phyloP scores from a whole-genome alignment of 2,797 vertebrate genomes.

The Gallinago nigripennis region DNA sequence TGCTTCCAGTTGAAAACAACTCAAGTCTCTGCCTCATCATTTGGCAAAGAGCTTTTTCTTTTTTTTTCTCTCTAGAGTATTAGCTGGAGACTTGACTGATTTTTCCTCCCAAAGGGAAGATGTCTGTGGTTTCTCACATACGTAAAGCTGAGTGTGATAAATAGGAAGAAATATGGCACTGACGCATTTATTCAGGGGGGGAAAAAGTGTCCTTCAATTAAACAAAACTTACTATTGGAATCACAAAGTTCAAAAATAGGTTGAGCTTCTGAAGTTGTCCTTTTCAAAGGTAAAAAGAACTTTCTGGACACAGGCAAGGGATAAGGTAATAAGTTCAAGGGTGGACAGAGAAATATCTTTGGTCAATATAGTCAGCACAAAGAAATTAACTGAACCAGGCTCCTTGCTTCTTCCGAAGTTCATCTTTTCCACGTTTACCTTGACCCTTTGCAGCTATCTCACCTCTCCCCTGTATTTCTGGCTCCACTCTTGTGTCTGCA shows the following conservation, averaged over 20 bases:
- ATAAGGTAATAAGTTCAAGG: neutral
- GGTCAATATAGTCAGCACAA: neutral
- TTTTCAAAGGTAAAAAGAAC: neutral
- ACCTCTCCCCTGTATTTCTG: neutral
- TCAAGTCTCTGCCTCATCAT: neutral
- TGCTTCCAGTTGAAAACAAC: neutral
- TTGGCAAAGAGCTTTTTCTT: neutral
- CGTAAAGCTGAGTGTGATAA: fast-evolving
- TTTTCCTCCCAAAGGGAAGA: neutral
- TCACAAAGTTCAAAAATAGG: neutral
- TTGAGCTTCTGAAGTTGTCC: neutral
- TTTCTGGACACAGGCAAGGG: neutral
- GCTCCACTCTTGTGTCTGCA: neutral
- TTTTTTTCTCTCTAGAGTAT: neutral
- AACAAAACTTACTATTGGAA: neutral
- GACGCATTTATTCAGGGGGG: neutral
- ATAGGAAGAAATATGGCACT: neutral
- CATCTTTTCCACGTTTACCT: neutral
- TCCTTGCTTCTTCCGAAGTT: neutral
- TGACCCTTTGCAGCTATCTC: neutral
- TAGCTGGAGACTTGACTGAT: neutral
- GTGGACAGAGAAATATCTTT: neutral
- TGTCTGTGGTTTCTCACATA: neutral
- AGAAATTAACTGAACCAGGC: neutral
- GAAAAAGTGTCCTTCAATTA: neutral